These are phyloP conservation scores for Linhomoeus sp. DNA, from an alignment of 2,888 invertebrate genomes.

Conservation along the genomic window DNA sequence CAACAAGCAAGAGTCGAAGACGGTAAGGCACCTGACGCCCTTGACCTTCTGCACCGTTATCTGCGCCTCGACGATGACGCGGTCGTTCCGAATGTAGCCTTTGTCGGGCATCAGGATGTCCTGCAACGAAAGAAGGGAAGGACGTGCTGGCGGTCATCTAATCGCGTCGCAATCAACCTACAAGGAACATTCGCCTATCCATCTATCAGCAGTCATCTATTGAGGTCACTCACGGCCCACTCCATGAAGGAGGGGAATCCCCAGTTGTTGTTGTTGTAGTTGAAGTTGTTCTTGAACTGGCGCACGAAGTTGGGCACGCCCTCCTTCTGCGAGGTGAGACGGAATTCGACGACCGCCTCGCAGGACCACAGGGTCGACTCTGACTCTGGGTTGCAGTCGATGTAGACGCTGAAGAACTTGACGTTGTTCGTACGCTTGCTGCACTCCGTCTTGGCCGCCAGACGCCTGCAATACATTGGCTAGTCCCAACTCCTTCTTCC, in stretches of 20 bases:
- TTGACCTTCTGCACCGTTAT: constrained; percentile 19
- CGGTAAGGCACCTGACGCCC: constrained; percentile 16
- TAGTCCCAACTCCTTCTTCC: not conserved
- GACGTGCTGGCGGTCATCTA: not conserved
- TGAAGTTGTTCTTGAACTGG: constrained; percentile 23
- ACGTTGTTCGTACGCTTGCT: constrained; percentile 16
- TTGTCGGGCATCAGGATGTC: constrained; percentile 4
- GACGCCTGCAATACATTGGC: constrained; percentile 10
- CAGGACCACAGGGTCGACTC: constrained; percentile 23
- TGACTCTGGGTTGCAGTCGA: constrained; percentile 24
- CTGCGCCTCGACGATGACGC: constrained; percentile 17
- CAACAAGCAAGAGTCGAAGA: too few species aligned
- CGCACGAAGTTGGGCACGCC: constrained; percentile 9
- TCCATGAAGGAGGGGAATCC: constrained; percentile 25
- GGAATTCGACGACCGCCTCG: constrained; percentile 17
- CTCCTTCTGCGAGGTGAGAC: not conserved
- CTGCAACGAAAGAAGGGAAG: not conserved
- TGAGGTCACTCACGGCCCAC: constrained; percentile 11
- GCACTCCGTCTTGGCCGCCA: constrained; percentile 23
- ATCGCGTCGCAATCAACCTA: too few species aligned
- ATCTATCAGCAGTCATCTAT: too few species aligned
- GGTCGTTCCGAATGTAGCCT: constrained; percentile 16
- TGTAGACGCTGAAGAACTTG: constrained; percentile 22
- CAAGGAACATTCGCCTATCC: too few species aligned
- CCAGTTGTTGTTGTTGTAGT: constrained; percentile 24